Percentiles rank a stretch among this genome's conserved stretches.
Conservation (phyloP, 2,113 vertebrate species). For the Channa argus region DNA sequence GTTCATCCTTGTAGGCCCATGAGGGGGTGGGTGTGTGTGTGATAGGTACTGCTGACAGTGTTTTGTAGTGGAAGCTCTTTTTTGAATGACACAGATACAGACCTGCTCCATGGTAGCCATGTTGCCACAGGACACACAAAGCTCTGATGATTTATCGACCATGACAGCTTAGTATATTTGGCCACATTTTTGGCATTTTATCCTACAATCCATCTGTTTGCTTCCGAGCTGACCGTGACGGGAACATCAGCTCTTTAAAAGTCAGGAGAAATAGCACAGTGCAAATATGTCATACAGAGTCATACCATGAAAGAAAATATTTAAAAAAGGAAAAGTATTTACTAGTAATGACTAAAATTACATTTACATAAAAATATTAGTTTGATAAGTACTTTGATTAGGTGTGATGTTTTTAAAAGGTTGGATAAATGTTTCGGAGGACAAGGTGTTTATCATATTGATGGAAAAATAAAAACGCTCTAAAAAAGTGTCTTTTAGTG, state of each 20-base stretch:
- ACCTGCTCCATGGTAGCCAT: slow-evolving; percentile 22
- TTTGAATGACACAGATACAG: slow-evolving; percentile 43
- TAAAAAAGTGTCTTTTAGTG: too few species aligned
- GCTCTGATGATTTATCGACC: slow-evolving; percentile 51
- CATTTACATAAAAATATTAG: too few species aligned
- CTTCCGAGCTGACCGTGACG: slow-evolving; percentile 27
- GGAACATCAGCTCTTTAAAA: slow-evolving; percentile 12
- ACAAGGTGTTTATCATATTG: not conserved
- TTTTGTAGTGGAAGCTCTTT: slow-evolving; percentile 27
- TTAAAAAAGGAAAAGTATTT: too few species aligned
- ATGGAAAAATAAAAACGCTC: not conserved
- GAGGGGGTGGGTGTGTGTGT: not conserved
- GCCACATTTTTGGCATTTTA: slow-evolving; percentile 47
- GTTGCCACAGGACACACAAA: slow-evolving; percentile 41
- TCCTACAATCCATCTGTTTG: slow-evolving; percentile 54
- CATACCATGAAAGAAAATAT: slow-evolving; percentile 6
- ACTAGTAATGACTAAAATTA: too few species aligned
- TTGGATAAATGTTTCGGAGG: not conserved
- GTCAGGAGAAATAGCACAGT: slow-evolving; percentile 6
- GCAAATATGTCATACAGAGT: slow-evolving; percentile 13
- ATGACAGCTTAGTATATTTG: slow-evolving; percentile 67
- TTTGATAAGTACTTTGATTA: not conserved
- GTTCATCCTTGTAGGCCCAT: slow-evolving; percentile 2
- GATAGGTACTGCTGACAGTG: slow-evolving; percentile 19
- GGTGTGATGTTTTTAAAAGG: not conserved